phyloP scores from a whole-genome alignment of 2,888 invertebrate genomes.

The Graphium colonna region DNA sequence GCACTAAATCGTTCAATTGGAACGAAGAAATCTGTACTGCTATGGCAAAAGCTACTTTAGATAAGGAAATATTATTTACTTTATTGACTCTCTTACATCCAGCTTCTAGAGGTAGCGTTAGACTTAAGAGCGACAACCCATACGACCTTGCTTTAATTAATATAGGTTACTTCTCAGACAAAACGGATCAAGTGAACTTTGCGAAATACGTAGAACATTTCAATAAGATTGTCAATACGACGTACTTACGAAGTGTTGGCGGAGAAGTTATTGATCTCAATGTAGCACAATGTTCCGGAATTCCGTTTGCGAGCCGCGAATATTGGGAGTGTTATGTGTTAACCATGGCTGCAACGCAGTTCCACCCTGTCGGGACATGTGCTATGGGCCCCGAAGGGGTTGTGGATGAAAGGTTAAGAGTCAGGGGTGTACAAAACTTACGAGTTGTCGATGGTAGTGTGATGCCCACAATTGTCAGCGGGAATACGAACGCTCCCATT shows the following conservation, averaged over 20 bases:
- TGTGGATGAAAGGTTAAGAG: slow-evolving; percentile 48
- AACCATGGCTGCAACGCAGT: slow-evolving; percentile 42
- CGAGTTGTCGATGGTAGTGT: slow-evolving; percentile 83
- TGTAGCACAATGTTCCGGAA: slow-evolving; percentile 39
- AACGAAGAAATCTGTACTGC: slow-evolving; percentile 37
- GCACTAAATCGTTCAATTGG: slow-evolving; percentile 35
- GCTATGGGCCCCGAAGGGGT: slow-evolving; percentile 51
- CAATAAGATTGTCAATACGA: slow-evolving; percentile 32
- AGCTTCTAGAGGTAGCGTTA: slow-evolving; percentile 46
- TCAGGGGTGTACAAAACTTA: slow-evolving; percentile 76
- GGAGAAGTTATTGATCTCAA: slow-evolving; percentile 35
- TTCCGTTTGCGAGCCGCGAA: slow-evolving; percentile 39
- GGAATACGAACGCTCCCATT: slow-evolving; percentile 80
- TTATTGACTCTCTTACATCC: slow-evolving; percentile 43
- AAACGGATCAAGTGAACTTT: slow-evolving; percentile 36
- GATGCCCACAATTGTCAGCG: slow-evolving; percentile 81
- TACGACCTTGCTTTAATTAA: slow-evolving; percentile 39
- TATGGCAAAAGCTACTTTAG: slow-evolving; percentile 31
- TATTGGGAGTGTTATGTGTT: slow-evolving; percentile 54
- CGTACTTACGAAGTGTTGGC: slow-evolving; percentile 31
- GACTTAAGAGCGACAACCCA: slow-evolving; percentile 38
- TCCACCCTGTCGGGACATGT: slow-evolving; percentile 49
- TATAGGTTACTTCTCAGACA: slow-evolving; percentile 40
- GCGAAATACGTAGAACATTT: slow-evolving; percentile 35
- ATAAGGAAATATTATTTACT: slow-evolving; percentile 31